Evolutionary conservation across 2,797 vertebrate species (phyloP), one percentile per base, ranked within the genome.

Genomic region (Nyctalus aviator): DNA sequence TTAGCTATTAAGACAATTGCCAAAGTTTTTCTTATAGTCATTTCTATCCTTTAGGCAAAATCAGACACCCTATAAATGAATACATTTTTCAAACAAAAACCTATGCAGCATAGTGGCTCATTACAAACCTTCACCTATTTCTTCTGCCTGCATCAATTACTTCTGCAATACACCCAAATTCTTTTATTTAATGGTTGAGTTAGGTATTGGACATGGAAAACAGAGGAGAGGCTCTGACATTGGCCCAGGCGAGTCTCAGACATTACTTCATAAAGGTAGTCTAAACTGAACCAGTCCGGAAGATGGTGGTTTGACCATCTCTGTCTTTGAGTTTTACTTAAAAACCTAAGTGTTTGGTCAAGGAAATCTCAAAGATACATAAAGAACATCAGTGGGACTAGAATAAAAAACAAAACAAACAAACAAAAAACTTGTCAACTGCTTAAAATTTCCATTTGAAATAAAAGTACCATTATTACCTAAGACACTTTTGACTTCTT

Each of bases 1-100:
- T 71, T 73, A 90, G 53, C 21, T 57, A 17, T 75, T 78, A 90
- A 88, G 76, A 46, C 78, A 76, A 88, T 20, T 27, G 27, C 10
- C 75, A 94, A 50, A 73, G 18, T 17, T 73, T 89, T 88, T 77
- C 88, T 94, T 91, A 84, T 15, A 84, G 76, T 30, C 32, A 55
- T 77, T 35, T 62, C 27, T 46, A 71, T 66, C 18, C 41, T 89
- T 86, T 41, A 77, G 50, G 57, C 35, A 88, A 93, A 87, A 93
- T 50, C 78, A 91, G n/a, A 84, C 32, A 73, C 68, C 46, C 46
- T 71, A 92, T 76, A 13, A 79, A 92, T 44, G 23, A 6, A 25
- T 32, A 90, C 35, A 88, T 62, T 93, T 94, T 76, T 76, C 14
- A 48, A 30, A 71, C 17, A 71, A 69, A 50, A 73, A 2, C 18